Conservation (phyloP, 2,797 vertebrate genomes). For the Gallinago solitaria region DNA sequence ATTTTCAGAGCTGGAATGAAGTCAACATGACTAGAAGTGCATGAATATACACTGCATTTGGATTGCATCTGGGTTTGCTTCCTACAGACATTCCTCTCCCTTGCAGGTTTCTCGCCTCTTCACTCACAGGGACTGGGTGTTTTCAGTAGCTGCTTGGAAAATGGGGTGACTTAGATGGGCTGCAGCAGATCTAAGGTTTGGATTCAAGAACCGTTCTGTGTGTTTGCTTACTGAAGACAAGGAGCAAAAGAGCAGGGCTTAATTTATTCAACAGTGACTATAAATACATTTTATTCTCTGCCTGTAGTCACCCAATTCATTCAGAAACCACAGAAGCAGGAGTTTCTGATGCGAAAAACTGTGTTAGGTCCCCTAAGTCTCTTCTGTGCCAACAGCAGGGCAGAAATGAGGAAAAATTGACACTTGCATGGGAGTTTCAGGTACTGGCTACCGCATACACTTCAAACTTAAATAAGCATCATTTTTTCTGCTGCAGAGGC, state of each 20-base stretch:
- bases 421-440: neutral
- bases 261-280: neutral
- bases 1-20: neutral
- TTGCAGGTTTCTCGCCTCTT: neutral
- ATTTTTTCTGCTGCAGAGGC: neutral
- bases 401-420: neutral
- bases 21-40: neutral
- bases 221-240: neutral
- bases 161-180: neutral
- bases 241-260: neutral
- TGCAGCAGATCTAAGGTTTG: neutral
- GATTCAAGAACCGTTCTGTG: neutral
- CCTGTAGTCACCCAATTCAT: neutral
- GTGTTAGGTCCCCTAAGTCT: neutral
- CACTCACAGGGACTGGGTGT: neutral
- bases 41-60: neutral
- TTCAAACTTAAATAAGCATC: neutral
- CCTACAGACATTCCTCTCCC: neutral
- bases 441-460: neutral
- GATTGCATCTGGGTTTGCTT: constrained; percentile 5
- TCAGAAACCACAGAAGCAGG: neutral
- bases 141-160: neutral
- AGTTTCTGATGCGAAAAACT: constrained; percentile 6
- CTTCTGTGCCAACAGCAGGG: neutral
- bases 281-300: constrained; percentile 2